A percentile compares a stretch with the other conserved stretches of the same genome.
Evolutionary conservation across 1,140 invertebrate species (phyloP).

Genomic region (Aphelenchoides avenae): DNA sequence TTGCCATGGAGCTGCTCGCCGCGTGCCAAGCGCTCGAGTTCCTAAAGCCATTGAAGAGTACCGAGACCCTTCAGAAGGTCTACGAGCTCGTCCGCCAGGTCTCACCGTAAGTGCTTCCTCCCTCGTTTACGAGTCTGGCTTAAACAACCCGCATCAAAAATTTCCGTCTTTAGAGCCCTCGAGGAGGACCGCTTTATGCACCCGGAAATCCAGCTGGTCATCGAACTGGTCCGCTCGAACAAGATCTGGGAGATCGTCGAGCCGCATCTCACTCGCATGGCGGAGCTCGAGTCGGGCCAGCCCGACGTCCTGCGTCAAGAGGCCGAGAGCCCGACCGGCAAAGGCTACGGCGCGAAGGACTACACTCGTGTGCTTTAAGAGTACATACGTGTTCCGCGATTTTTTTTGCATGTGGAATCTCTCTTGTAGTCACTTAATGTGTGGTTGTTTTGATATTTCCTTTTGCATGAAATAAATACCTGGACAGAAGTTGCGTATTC

Average conservation of each 20-base stretch:
- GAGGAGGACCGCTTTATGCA: slow-evolving; percentile 57
- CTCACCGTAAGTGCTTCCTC: slow-evolving; percentile 46
- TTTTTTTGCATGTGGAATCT: too few relatives aligned
- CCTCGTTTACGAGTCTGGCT: too few relatives aligned
- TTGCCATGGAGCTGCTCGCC: slow-evolving; percentile 70
- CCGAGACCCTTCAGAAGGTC: slow-evolving; percentile 69
- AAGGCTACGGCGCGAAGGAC: slow-evolving; percentile 13
- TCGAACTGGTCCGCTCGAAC: slow-evolving; percentile 51
- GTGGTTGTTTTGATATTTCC: too few relatives aligned
- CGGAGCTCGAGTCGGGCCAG: slow-evolving; percentile 38
- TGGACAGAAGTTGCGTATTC: too few relatives aligned
- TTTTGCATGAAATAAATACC: too few relatives aligned
- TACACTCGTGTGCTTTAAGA: slow-evolving; percentile 23
- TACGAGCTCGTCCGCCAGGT: slow-evolving; percentile 66
- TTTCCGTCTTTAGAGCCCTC: slow-evolving; percentile 39
- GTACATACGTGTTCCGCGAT: too few relatives aligned
- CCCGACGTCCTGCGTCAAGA: slow-evolving; percentile 49
- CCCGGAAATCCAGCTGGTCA: slow-evolving; percentile 54
- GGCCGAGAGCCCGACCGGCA: slow-evolving; percentile 45
- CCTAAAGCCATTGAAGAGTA: slow-evolving; percentile 70
- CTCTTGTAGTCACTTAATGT: too few relatives aligned
- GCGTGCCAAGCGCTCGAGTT: slow-evolving; percentile 72
- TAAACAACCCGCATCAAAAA: slow-evolving; percentile 1
- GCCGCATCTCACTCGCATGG: slow-evolving; percentile 45
- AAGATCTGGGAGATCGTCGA: slow-evolving; percentile 50